Percentiles rank a stretch among this genome's conserved stretches.
Conservation (phyloP, 2,888 invertebrate genomes). For the Habrosyne pyritoides region DNA sequence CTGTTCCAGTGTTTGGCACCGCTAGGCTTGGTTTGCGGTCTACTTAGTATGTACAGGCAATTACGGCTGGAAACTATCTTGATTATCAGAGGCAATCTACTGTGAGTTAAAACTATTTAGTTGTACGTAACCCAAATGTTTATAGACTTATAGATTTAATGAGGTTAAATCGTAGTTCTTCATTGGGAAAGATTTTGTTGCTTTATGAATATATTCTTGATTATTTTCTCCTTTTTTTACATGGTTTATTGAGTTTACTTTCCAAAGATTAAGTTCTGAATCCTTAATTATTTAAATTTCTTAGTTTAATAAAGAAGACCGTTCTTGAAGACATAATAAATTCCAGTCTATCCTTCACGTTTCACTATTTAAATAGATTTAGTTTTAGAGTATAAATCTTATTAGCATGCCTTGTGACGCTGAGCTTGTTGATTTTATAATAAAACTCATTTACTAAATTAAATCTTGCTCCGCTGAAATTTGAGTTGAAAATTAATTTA, state of each 20-base stretch:
- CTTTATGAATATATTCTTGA: too few species aligned
- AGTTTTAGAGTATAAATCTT: slow-evolving; percentile 10
- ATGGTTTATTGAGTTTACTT: neutral
- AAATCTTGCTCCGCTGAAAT: slow-evolving; percentile 15
- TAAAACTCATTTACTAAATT: slow-evolving; percentile 18
- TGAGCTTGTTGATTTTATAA: slow-evolving; percentile 20
- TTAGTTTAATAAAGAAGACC: neutral
- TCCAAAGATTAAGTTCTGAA: neutral
- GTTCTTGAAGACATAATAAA: neutral
- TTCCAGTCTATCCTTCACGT: neutral
- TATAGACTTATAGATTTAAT: neutral
- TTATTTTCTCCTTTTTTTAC: too few species aligned
- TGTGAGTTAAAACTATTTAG: neutral
- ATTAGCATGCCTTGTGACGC: slow-evolving; percentile 17
- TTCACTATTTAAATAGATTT: neutral
- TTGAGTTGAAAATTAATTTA: slow-evolving; percentile 17
- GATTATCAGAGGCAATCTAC: neutral
- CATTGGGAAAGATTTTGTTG: neutral
- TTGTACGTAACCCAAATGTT: neutral
- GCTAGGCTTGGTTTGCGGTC: neutral
- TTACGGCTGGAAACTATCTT: slow-evolving; percentile 2
- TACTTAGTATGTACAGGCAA: slow-evolving; percentile 5
- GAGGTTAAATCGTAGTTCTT: neutral
- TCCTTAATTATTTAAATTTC: neutral
- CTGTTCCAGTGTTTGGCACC: neutral